Percentiles rank a stretch among this genome's conserved stretches.
Evolutionary conservation across 1,140 invertebrate genomes (phyloP).

Genomic region (Saccostrea cuccullata): DNA sequence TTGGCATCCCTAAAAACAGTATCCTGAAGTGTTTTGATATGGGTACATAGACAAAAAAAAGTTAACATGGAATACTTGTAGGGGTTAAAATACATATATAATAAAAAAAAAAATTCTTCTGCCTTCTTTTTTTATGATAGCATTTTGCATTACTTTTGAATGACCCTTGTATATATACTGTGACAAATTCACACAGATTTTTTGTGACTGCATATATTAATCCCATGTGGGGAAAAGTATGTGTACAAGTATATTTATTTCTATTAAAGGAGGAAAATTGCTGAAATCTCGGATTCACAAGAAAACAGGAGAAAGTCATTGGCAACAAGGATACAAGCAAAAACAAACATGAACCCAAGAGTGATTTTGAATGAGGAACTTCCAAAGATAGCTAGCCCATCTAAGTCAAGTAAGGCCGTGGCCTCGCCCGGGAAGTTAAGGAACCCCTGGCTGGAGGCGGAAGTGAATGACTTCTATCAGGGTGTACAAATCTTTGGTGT

Average conservation of each 20-base stretch:
- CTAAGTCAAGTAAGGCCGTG: neutral
- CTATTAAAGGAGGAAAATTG: neutral
- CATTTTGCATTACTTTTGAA: too few species aligned
- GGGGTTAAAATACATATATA: too few species aligned
- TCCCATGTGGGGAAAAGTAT: too few species aligned
- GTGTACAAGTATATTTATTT: neutral
- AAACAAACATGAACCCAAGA: neutral
- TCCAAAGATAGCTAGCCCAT: neutral
- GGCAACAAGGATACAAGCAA: neutral
- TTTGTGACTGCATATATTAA: too few species aligned
- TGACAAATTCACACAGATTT: too few species aligned
- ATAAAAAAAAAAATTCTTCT: too few species aligned
- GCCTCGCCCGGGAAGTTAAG: neutral
- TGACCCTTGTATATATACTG: too few species aligned
- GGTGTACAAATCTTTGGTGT: slow-evolving; percentile 56
- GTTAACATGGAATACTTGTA: too few species aligned
- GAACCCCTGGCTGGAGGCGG: slow-evolving; percentile 45
- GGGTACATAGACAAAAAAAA: too few species aligned
- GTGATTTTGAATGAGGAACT: neutral
- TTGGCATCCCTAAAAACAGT: too few species aligned
- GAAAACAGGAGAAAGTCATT: neutral
- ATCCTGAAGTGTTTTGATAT: too few species aligned
- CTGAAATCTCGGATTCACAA: neutral
- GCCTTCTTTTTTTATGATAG: too few species aligned
- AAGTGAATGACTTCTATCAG: slow-evolving; percentile 59